Conservation (phyloP, 2,113 vertebrate genomes). For the Acrocephalus kingi region DNA sequence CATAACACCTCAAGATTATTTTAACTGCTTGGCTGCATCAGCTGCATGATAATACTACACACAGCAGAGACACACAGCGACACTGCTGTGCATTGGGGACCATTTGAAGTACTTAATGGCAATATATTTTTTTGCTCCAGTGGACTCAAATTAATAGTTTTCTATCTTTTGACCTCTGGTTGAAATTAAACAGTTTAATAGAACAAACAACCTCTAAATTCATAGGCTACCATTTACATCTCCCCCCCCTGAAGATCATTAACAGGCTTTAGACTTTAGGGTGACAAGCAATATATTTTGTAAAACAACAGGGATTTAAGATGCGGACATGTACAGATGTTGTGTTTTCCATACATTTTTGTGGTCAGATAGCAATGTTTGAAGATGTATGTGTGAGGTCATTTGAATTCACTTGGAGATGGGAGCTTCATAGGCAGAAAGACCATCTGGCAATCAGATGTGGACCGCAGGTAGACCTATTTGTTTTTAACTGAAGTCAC, state of each 20-base stretch:
- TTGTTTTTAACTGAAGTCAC: constrained; percentile 45
- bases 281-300: constrained; percentile 67
- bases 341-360: constrained; percentile 62
- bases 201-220: constrained; percentile 45
- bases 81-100: constrained; percentile 15
- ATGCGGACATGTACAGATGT: constrained; percentile 63
- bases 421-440: constrained; percentile 30
- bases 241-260: constrained; percentile 46
- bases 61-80: neutral
- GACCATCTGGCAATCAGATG: constrained; percentile 74
- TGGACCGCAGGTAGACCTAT: constrained; percentile 68
- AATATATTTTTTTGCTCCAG: constrained; percentile 59
- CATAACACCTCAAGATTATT: constrained; percentile 74
- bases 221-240: constrained; percentile 55
- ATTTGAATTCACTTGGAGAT: constrained; percentile 63
- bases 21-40: constrained; percentile 45
- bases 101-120: constrained; percentile 46
- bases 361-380: constrained; percentile 70
- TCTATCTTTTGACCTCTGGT: constrained; percentile 44
- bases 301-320: constrained; percentile 66
- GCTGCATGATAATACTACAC: neutral
- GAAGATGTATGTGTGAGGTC: constrained; percentile 75
- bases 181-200: constrained; percentile 58
- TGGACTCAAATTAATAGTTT: constrained; percentile 48
- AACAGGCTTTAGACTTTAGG: constrained; percentile 31